Evolutionary conservation across 2,113 vertebrate species (phyloP).

Genomic region (Oncorhynchus masou): DNA sequence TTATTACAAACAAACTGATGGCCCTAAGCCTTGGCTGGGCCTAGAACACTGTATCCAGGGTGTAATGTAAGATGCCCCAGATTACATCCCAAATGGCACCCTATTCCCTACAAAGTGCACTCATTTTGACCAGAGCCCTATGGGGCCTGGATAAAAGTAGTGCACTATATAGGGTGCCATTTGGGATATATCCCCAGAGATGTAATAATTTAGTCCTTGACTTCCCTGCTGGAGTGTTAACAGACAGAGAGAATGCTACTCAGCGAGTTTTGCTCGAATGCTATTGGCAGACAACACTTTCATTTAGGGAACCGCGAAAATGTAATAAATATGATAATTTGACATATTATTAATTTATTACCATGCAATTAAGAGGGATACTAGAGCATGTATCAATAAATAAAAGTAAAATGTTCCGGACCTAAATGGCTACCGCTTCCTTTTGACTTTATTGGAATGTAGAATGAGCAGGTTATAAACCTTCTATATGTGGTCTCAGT

Average conservation of each 20-base stretch:
- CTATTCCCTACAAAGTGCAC: no score
- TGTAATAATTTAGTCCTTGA: constrained; percentile 50
- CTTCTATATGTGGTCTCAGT: background rate
- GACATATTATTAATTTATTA: constrained; percentile 51
- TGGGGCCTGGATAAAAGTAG: constrained; percentile 52
- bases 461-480: background rate
- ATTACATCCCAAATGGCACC: no score
- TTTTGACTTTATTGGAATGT: constrained; percentile 14
- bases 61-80: constrained; percentile 47
- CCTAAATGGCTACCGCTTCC: constrained; percentile 20
- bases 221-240: constrained; percentile 39
- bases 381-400: constrained; percentile 42
- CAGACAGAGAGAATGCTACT: constrained; percentile 29
- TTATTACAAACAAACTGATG: constrained; percentile 63
- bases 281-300: constrained; percentile 60
- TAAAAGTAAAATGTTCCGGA: constrained; percentile 30
- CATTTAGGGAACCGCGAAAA: constrained; percentile 61
- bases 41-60: constrained; percentile 28
- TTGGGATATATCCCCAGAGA: no score
- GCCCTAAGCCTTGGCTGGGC: constrained; percentile 27
- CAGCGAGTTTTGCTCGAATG: constrained; percentile 46
- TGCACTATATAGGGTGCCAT: constrained; percentile 42
- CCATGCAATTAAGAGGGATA: constrained; percentile 53
- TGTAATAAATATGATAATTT: constrained; percentile 55
- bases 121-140: no score